Evolutionary conservation across 2,888 invertebrate species (phyloP), one percentile per base, ranked within the genome.

Genomic region (Idaea straminata): DNA sequence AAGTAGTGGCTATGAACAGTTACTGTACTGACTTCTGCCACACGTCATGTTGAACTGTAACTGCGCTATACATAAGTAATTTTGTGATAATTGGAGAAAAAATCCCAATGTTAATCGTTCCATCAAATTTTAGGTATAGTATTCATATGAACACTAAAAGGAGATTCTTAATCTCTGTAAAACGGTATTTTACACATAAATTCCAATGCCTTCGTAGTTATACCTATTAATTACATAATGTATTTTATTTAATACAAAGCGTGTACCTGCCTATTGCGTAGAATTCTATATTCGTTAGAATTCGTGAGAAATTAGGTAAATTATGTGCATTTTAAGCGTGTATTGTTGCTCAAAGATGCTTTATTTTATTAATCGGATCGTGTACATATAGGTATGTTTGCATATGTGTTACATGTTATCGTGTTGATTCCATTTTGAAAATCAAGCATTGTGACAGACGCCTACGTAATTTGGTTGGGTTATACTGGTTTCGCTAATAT

Each of bases 41-140:
- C 87, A 86, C 58, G n/a, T 16, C 83, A 89, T 89, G 89, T 89
- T 86, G 84, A 87, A 83, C 86, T 83, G 78, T 78, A 81, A 83
- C 87, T 87, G 85, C 89, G 87, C 83, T 86, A 81, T 81, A 83
- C 77, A 76, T 80, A 70, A 79, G 75, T 80, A 80, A 82, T 67
- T 81, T 88, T 85, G 92, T 92, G 92, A 88, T 81, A 82, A 74
- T 83, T 83, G 90, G 88, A 87, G 86, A 85, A 81, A 77, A 78
- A 81, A 82, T 89, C 81, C 84, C 82, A 89, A 92, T 92, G 92
- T 81, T 89, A 81, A 85, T 88, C 88, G 90, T 88, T 86, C 78
- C 92, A 77, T 84, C 91, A 87, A 86, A 83, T 83, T 84, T 91
- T 92, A 92, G 92, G 92, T 92, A 92, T 82, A 91, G 92, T 92